A percentile compares a stretch with the other conserved stretches of the same genome.
These are phyloP conservation scores for Drosophila simulans DNA, from an alignment of 1,140 invertebrate genomes.

Conservation along the genomic window DNA sequence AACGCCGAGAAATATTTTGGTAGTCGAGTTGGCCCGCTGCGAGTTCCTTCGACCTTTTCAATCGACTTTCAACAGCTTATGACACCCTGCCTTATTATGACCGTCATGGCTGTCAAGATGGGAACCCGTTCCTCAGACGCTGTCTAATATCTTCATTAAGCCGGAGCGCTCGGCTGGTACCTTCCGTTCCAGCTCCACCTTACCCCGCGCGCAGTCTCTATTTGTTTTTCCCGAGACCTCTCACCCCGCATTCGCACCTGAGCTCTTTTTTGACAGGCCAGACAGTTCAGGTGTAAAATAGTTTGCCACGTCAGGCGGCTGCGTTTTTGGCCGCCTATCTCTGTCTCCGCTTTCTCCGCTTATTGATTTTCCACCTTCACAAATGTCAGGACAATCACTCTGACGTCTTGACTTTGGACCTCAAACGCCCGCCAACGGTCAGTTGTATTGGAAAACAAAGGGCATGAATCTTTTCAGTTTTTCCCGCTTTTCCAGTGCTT, in stretches of 20 bases:
- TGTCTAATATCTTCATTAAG: conserved; percentile 67
- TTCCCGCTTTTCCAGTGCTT: conserved; percentile 54
- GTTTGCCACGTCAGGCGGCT: conserved; percentile 62
- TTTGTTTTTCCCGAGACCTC: conserved; percentile 47
- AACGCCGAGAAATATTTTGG: not conserved
- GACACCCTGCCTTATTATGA: conserved; percentile 73
- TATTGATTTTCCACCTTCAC: conserved; percentile 71
- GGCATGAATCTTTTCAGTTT: conserved; percentile 25
- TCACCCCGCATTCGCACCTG: conserved; percentile 2
- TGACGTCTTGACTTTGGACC: conserved; percentile 72
- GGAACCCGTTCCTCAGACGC: conserved; percentile 14
- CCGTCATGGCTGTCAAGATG: conserved; percentile 67
- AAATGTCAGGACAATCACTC: conserved; percentile 63
- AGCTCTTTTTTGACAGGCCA: conserved; percentile 52
- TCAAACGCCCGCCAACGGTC: conserved; percentile 17
- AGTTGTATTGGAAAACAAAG: conserved; percentile 7
- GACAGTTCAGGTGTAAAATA: conserved; percentile 79
- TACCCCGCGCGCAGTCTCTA: conserved; percentile 41
- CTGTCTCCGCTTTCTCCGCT: conserved; percentile 18
- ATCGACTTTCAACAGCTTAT: conserved; percentile 68
- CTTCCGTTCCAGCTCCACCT: not conserved
- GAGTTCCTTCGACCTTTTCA: conserved; percentile 51
- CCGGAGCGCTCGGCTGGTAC: conserved; percentile 8
- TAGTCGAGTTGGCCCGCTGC: not conserved
- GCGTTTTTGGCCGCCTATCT: conserved; percentile 26